Evolutionary conservation across 2,888 invertebrate species (phyloP).

Genomic region (Nephrotoma appendiculata): DNA sequence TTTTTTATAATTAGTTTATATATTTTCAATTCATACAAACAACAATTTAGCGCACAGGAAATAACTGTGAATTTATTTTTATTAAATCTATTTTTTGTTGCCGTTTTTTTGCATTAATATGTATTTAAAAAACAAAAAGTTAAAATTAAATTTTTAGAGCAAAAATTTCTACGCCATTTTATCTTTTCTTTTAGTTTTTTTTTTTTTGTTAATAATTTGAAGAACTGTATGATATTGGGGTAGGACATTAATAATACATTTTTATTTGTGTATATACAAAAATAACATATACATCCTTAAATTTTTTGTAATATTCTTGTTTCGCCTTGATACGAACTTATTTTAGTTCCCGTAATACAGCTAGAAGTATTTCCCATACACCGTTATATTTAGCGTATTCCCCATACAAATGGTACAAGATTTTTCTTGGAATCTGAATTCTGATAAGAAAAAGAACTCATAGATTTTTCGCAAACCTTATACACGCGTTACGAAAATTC

Average conservation of each 20-base stretch:
- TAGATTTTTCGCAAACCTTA: not conserved
- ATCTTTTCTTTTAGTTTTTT: not conserved
- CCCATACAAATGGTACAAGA: not conserved
- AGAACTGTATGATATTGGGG: slow-evolving; percentile 8
- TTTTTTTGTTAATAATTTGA: not conserved
- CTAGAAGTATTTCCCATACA: not conserved
- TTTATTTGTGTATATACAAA: not conserved
- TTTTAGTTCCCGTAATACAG: not conserved
- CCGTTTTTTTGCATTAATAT: not conserved
- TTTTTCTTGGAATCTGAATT: not conserved
- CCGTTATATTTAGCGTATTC: not conserved
- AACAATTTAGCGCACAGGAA: not conserved
- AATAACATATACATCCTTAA: not conserved
- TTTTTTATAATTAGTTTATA: not conserved
- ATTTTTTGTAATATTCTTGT: not conserved
- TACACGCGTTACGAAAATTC: not conserved
- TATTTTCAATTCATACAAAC: not conserved
- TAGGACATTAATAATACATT: slow-evolving; percentile 7
- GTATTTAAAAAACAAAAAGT: not conserved
- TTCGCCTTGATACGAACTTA: not conserved
- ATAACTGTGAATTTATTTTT: not conserved
- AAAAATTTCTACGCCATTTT: slow-evolving; percentile 8
- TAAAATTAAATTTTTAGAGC: not conserved
- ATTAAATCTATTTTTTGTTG: not conserved
- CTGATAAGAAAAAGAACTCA: not conserved